Evolutionary conservation across 2,113 vertebrate genomes (phyloP).

Genomic region (Phaethornis superciliosus): DNA sequence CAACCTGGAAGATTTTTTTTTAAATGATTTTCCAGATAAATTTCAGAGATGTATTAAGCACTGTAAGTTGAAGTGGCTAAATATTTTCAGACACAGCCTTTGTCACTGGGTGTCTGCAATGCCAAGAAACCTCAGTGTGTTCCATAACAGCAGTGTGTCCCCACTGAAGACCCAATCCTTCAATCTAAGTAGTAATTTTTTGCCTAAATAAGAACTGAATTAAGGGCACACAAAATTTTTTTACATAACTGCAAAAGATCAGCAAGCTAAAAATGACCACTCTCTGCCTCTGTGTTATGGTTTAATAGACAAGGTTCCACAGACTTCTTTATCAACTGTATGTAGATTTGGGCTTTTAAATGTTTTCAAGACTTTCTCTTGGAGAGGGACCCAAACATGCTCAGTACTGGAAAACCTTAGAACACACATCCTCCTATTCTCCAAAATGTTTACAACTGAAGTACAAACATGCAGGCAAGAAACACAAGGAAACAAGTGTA

Average conservation of each 20-base stretch:
- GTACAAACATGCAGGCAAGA: not conserved
- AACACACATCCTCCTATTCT: not conserved
- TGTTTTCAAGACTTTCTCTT: not conserved
- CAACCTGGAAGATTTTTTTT: not conserved
- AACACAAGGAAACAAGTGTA: not conserved
- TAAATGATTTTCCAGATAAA: not conserved
- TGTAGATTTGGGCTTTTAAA: not conserved
- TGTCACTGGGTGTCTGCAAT: not conserved
- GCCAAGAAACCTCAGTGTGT: not conserved
- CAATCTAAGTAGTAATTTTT: not conserved
- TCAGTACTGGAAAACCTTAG: not conserved
- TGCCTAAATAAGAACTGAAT: not conserved
- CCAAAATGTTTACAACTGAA: not conserved
- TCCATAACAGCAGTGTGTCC: not conserved
- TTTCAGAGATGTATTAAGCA: not conserved
- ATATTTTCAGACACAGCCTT: not conserved
- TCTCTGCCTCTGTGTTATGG: not conserved
- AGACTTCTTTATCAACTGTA: not conserved
- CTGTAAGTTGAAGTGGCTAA: not conserved
- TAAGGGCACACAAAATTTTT: not conserved
- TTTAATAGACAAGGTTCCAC: not conserved
- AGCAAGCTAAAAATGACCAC: not conserved
- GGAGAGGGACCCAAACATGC: not conserved
- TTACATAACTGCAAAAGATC: not conserved
- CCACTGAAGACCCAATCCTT: not conserved